Evolutionary conservation across 2,888 invertebrate species (phyloP), one percentile per base, ranked within the genome.

Genomic region (Boloria selene): DNA sequence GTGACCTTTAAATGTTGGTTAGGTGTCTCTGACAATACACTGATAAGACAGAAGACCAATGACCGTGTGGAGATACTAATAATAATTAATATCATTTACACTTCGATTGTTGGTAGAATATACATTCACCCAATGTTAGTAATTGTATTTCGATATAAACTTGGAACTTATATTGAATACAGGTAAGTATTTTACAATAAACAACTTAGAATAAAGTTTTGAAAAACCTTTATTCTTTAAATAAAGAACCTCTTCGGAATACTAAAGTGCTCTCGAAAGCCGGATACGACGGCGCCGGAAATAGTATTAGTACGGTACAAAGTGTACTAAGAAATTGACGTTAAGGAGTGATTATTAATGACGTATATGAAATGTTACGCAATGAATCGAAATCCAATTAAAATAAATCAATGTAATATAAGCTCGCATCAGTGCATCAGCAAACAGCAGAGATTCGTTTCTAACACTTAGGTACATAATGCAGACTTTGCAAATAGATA

Each of bases 1-100:
- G 79, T 86, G 90, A 91, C 92, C 92, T 91, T 84, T 88, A 85
- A 81, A 82, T 82, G 87, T 82, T 85, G 85, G 86, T 84, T 85
- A 85, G 84, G 84, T 82, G 84, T 85, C 84, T 84, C 79, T 74
- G 79, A 73, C 70, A 72, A 75, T 72, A 74, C 26, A 68, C 59
- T 77, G 90, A 90, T 90, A 90, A 87, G 74, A 68, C 68, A 69
- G 76, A 80, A 86, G 91, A 86, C 84, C 90, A 90, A 86, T 90
- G 91, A 90, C 91, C 91, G 90, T 85, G 83, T 80, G 74, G 74
- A 76, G 77, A 78, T 76, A 75, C 67, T 65, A 62, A 72, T 51
- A 65, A 55, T 42, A 14, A 61, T 52, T 56, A 47, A 44, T 47
- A 14, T 13, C 2, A 44, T 17, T 47, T 31, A 13, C 7, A 17